These are phyloP conservation scores for Drosophila macrospina DNA, from an alignment of 2,888 invertebrate species.

Conservation along the genomic window DNA sequence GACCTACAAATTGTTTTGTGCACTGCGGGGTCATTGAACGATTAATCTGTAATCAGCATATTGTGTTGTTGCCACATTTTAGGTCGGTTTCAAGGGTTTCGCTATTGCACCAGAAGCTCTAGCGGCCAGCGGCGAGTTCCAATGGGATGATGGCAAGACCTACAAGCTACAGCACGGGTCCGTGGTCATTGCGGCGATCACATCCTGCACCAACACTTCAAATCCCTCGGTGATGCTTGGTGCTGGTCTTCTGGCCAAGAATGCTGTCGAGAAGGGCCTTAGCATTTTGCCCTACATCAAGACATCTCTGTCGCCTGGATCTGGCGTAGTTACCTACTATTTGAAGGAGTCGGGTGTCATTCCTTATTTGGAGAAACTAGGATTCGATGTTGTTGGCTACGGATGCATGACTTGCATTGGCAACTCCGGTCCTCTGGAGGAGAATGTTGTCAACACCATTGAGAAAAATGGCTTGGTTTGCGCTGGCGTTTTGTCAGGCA, in stretches of 20 bases:
- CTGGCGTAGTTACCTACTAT: constrained; percentile 95
- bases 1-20: constrained; percentile 70
- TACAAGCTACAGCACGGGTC: constrained; percentile 95
- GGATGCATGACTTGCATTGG: constrained; percentile 99
- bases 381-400: constrained; percentile 98
- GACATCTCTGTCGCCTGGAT: constrained; percentile 98
- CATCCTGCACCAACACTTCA: constrained; percentile 98
- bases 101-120: constrained; percentile 90
- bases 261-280: constrained; percentile 96
- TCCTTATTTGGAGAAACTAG: constrained; percentile 93
- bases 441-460: constrained; percentile 95
- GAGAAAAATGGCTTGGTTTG: constrained; percentile 98
- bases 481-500: constrained; percentile 98
- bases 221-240: constrained; percentile 99
- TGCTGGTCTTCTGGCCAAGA: constrained; percentile 96
- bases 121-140: constrained; percentile 89
- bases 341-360: constrained; percentile 94
- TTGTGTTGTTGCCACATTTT: constrained; percentile 22
- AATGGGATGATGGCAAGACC: constrained; percentile 91
- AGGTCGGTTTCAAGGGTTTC: constrained; percentile 97
- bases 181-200: constrained; percentile 98
- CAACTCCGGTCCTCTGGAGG: constrained; percentile 97
- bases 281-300: constrained; percentile 97
- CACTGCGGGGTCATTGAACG: constrained; percentile 65
- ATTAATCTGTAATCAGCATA: constrained; percentile 17